These are phyloP conservation scores for Euthynnus affinis DNA, from an alignment of 2,797 vertebrate species.

Conservation along the genomic window DNA sequence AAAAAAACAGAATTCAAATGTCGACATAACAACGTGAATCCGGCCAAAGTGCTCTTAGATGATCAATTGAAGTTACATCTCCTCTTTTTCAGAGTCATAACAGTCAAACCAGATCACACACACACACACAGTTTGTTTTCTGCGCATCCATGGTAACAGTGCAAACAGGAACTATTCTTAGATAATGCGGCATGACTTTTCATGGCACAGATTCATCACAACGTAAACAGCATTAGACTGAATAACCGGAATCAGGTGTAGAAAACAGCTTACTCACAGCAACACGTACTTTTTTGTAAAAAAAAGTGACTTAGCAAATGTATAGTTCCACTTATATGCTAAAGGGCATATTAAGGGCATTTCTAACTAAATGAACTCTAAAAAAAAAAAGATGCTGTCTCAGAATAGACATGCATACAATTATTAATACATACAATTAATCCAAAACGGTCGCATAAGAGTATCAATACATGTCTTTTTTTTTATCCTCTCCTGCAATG, in stretches of 20 bases:
- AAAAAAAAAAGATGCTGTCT: no score
- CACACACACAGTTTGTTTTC: slow-evolving; percentile 12
- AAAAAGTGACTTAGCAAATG: no score
- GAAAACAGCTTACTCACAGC: background rate
- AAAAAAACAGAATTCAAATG: background rate
- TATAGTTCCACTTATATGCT: no score
- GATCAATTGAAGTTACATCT: background rate
- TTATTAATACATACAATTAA: no score
- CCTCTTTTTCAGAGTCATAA: background rate
- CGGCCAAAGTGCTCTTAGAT: background rate
- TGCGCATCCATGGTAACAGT: slow-evolving; percentile 17
- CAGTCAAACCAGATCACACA: background rate
- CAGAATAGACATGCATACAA: no score
- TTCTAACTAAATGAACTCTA: no score
- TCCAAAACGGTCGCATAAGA: no score
- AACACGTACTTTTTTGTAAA: no score
- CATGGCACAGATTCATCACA: background rate
- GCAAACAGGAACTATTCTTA: slow-evolving; percentile 42
- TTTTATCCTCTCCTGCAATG: no score
- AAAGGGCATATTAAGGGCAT: no score
- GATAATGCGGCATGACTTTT: slow-evolving; percentile 2
- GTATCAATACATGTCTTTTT: no score
- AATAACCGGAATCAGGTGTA: slow-evolving; percentile 9
- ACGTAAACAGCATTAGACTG: slow-evolving; percentile 21
- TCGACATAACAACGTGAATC: background rate